Conservation (phyloP, 1,140 invertebrate species). For the Homalodisca vitripennis region DNA sequence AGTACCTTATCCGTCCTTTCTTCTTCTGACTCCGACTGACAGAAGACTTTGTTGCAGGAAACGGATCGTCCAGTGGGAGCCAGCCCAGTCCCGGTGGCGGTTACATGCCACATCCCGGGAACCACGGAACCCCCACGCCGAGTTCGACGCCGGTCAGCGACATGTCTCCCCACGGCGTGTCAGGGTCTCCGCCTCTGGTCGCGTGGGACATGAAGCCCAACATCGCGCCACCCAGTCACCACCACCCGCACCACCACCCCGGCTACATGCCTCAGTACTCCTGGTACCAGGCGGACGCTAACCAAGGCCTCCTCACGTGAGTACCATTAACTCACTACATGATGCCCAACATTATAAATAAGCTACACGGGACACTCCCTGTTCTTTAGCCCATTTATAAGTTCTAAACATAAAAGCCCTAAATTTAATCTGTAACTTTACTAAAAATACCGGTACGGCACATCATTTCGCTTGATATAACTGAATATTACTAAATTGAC, state of each 20-base stretch:
- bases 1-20: too few relatives aligned
- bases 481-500: too few relatives aligned
- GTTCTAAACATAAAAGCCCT: too few relatives aligned
- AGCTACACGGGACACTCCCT: too few relatives aligned
- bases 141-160: conserved; percentile 58
- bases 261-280: conserved; percentile 68
- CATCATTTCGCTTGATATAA: too few relatives aligned
- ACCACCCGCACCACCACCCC: conserved; percentile 58
- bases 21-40: too few relatives aligned
- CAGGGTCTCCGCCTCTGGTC: conserved; percentile 56
- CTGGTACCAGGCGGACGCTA: conserved; percentile 65
- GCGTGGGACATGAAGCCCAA: conserved; percentile 68
- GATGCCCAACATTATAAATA: too few relatives aligned
- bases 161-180: conserved; percentile 57
- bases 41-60: conserved; percentile 39
- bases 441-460: too few relatives aligned
- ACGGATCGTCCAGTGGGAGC: conserved; percentile 42
- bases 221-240: conserved; percentile 54
- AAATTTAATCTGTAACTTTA: too few relatives aligned
- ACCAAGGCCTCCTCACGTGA: conserved; percentile 71
- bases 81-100: conserved; percentile 45
- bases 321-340: conserved; percentile 47
- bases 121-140: conserved; percentile 43
- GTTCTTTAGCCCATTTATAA: too few relatives aligned
- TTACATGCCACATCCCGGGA: conserved; percentile 43